Evolutionary conservation across 1,140 invertebrate species (phyloP), one percentile per base, ranked within the genome.

Genomic region (Chelonus insularis): DNA sequence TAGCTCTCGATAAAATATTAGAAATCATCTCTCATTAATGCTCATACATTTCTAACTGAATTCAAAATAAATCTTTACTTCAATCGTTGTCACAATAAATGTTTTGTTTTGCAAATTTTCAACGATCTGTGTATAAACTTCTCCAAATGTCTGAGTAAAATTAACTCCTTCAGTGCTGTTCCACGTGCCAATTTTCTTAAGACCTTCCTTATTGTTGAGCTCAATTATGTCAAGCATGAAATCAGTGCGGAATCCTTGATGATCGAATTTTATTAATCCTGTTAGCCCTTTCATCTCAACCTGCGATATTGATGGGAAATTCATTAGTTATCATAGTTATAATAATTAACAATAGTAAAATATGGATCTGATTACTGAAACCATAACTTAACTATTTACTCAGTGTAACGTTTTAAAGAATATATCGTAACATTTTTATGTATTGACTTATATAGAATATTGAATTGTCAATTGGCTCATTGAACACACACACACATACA

Each of bases 261-360:
- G 91, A 82, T 97, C 94, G 76, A 98, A 97, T 77, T 95, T 94
- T 64, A 98, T 95, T 11, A 91, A 88, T 34, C 95, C 95, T 1
- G 95, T 97, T 64, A 97, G 79, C 1, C 96, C 96, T 66, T 89
- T 87, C 84, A 96, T 93, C 78, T 95, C 92, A 7, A 95, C 90
- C 94, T 95, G 72, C 16, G 12, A 67, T 51, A 56, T 57, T 47
- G 25, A 32, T 39, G 7, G 9, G n/a, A 34, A 34, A 34, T 43
- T 29, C 11, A 41, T 37, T 9, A 2, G 37, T 56, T 9, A 14
- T n/a, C n/a, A n/a, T n/a, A n/a, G n/a, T n/a, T n/a, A n/a, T n/a
- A n/a, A n/a, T n/a, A n/a, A n/a, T n/a, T n/a, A n/a, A n/a, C n/a
- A n/a, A n/a, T n/a, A n/a, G n/a, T n/a, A n/a, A n/a, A n/a, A n/a